Conservation (phyloP, 2,888 invertebrate species). For the Chalcosyrphus nemorum region DNA sequence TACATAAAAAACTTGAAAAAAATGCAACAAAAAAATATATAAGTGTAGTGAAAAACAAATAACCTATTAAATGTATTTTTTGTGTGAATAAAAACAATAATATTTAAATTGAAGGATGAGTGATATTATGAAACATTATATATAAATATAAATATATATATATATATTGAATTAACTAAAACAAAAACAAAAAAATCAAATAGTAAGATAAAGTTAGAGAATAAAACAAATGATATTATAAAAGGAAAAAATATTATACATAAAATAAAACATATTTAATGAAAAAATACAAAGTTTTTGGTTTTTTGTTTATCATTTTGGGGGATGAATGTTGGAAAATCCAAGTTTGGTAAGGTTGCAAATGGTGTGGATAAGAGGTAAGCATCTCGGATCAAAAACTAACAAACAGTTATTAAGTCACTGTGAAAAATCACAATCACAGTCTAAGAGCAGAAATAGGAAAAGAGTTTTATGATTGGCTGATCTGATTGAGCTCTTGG, state of each 20-base stretch:
- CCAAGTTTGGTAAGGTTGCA: no score
- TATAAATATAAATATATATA: conserved; percentile 49
- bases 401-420: no score
- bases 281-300: conserved; percentile 30
- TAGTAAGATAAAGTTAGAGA: conserved; percentile 69
- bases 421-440: no score
- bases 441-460: no score
- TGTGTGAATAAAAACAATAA: conserved; percentile 73
- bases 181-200: conserved; percentile 54
- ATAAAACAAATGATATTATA: conserved; percentile 70
- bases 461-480: no score
- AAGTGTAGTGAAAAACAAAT: conserved; percentile 59
- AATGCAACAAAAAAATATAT: conserved; percentile 26
- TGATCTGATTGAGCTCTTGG: no score
- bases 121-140: conserved; percentile 70
- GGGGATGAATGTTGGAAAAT: no score
- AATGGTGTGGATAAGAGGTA: no score
- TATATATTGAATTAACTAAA: conserved; percentile 59
- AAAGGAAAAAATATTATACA: conserved; percentile 71
- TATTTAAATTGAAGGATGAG: conserved; percentile 68
- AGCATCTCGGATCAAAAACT: no score
- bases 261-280: conserved; percentile 72
- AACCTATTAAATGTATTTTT: conserved; percentile 66
- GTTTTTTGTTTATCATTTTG: not conserved
- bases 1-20: conserved; percentile 34